A percentile compares a stretch with the other conserved stretches of the same genome.
phyloP scores from a whole-genome alignment of 2,888 invertebrate genomes.

The Nemotelus nigrinus region DNA sequence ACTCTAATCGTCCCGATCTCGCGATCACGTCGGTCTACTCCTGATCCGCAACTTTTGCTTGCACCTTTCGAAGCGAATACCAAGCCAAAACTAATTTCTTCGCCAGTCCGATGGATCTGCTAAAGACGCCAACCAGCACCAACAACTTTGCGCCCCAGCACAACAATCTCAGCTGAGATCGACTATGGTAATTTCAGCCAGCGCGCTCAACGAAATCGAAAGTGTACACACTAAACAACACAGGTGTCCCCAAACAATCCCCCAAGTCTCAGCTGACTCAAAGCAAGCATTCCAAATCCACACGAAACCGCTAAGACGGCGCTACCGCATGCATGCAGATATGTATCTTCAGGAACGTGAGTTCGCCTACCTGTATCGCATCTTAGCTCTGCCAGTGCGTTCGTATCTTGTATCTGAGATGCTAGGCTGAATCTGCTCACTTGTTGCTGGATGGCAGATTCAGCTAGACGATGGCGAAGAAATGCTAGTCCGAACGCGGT shows the following conservation, averaged over 20 bases:
- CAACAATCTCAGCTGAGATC: background rate
- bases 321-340: background rate
- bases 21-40: conserved; percentile 13
- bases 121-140: conserved; percentile 5
- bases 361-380: background rate
- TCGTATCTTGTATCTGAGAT: background rate
- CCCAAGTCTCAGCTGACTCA: conserved; percentile 20
- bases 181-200: background rate
- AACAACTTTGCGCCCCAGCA: conserved; percentile 3
- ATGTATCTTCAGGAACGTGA: background rate
- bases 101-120: background rate
- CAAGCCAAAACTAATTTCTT: conserved; percentile 24
- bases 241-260: background rate
- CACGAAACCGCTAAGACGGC: background rate
- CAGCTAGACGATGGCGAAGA: too few relatives aligned
- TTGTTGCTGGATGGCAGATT: background rate
- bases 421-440: conserved; percentile 8
- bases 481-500: too few relatives aligned
- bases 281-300: background rate
- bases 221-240: conserved; percentile 2
- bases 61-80: conserved; percentile 20
- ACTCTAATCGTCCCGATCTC: conserved; percentile 6
- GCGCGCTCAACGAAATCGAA: conserved; percentile 32
- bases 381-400: background rate
- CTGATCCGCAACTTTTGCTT: background rate